Evolutionary conservation across 2,888 invertebrate genomes (phyloP).

Genomic region (Cosmopolites sordidus): DNA sequence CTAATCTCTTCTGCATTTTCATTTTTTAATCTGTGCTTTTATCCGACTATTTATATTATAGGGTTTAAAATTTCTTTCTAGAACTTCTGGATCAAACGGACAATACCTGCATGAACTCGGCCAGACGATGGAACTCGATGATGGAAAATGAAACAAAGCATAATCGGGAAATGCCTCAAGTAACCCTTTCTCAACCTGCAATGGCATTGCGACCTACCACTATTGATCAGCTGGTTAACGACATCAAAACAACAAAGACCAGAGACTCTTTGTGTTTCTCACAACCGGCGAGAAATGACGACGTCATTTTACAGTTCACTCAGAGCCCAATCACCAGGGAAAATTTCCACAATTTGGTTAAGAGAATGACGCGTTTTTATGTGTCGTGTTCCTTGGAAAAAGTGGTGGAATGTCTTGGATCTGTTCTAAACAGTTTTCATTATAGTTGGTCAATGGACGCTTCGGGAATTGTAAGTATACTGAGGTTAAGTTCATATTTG

Average conservation of each 20-base stretch:
- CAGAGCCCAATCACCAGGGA: constrained; percentile 51
- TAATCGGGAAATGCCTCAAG: constrained; percentile 34
- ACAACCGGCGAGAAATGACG: constrained; percentile 79
- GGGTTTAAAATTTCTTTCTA: no score
- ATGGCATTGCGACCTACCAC: constrained; percentile 26
- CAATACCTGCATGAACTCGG: constrained; percentile 14
- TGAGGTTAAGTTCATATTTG: no score
- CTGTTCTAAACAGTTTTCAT: constrained; percentile 60
- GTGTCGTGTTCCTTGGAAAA: constrained; percentile 65
- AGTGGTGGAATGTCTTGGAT: constrained; percentile 61
- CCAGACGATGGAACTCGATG: constrained; percentile 38
- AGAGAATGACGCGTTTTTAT: constrained; percentile 91
- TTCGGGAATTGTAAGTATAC: constrained; percentile 56
- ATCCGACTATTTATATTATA: no score
- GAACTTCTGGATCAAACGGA: constrained; percentile 18
- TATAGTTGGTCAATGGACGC: constrained; percentile 62
- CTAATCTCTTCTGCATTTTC: no score
- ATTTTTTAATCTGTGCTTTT: no score
- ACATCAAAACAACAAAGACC: constrained; percentile 31
- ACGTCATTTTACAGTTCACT: constrained; percentile 65
- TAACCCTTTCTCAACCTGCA: constrained; percentile 42
- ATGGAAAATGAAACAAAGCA: constrained; percentile 50
- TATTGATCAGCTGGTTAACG: constrained; percentile 33
- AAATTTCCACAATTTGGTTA: constrained; percentile 73
- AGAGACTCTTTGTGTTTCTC: constrained; percentile 64